These are phyloP conservation scores for Pollenia amentaria DNA, from an alignment of 2,888 invertebrate genomes.

Conservation along the genomic window DNA sequence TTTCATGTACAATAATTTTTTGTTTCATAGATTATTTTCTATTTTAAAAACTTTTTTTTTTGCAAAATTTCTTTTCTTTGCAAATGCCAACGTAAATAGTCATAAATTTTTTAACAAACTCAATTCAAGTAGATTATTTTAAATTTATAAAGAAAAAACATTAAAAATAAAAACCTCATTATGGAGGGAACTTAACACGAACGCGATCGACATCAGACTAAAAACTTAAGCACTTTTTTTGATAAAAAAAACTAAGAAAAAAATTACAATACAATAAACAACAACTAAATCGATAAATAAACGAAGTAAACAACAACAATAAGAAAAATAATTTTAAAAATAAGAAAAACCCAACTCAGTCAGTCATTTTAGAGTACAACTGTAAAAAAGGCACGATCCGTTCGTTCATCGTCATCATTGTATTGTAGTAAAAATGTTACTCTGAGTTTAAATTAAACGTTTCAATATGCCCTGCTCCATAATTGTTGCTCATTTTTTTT, in stretches of 20 bases:
- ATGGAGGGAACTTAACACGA: slow-evolving; percentile 73
- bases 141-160: slow-evolving; percentile 17
- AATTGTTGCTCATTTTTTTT: slow-evolving; percentile 30
- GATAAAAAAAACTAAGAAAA: slow-evolving; percentile 60
- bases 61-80: slow-evolving; percentile 31
- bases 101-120: slow-evolving; percentile 29
- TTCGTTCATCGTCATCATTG: slow-evolving; percentile 30
- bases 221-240: slow-evolving; percentile 68
- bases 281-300: slow-evolving; percentile 68
- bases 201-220: slow-evolving; percentile 75
- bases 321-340: slow-evolving; percentile 53
- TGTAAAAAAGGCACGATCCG: slow-evolving; percentile 71
- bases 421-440: slow-evolving; percentile 19
- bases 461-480: slow-evolving; percentile 43
- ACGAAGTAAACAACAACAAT: slow-evolving; percentile 63
- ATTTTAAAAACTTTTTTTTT: slow-evolving; percentile 59
- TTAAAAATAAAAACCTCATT: slow-evolving; percentile 44
- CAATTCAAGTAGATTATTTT: background rate
- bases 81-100: slow-evolving; percentile 26
- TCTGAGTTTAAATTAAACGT: slow-evolving; percentile 44
- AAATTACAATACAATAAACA: slow-evolving; percentile 55
- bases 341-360: slow-evolving; percentile 57
- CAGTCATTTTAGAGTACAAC: slow-evolving; percentile 65
- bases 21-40: slow-evolving; percentile 49
- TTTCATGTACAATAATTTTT: slow-evolving; percentile 6